Evolutionary conservation across 1,140 invertebrate genomes (phyloP).

Genomic region (Acarapis woodi): DNA sequence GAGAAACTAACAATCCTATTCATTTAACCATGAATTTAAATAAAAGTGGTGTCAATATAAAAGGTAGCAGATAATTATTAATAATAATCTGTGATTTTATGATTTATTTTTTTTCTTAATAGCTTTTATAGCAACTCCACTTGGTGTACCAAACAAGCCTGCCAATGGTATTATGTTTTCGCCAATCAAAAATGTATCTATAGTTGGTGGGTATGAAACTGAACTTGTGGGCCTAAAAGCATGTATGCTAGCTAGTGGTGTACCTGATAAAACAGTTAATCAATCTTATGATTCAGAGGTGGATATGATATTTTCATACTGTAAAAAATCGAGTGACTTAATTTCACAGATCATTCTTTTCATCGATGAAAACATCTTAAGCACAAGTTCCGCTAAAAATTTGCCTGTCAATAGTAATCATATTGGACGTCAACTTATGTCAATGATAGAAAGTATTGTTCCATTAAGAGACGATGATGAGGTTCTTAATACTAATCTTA

Average conservation of each 20-base stretch:
- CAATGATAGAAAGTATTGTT: constrained; percentile 13
- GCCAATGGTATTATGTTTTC: constrained; percentile 76
- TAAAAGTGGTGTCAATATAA: constrained; percentile 49
- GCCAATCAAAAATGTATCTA: constrained; percentile 25
- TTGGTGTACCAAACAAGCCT: constrained; percentile 49
- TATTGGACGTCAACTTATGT: constrained; percentile 13
- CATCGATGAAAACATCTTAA: constrained; percentile 12
- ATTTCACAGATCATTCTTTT: constrained; percentile 9
- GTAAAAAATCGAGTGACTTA: constrained; percentile 6
- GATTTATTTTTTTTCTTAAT: neutral
- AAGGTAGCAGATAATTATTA: constrained; percentile 15
- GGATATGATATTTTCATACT: constrained; percentile 9
- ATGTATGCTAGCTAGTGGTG: constrained; percentile 9
- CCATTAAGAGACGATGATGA: constrained; percentile 9
- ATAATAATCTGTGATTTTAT: neutral
- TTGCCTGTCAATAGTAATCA: constrained; percentile 10
- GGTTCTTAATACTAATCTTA: constrained; percentile 9
- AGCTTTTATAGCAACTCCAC: constrained; percentile 42
- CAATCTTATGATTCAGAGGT: constrained; percentile 9
- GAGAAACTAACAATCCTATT: constrained; percentile 35
- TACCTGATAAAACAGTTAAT: constrained; percentile 4
- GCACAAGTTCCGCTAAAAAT: constrained; percentile 1
- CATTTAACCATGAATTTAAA: constrained; percentile 81
- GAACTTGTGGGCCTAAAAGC: constrained; percentile 34
- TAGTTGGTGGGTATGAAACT: constrained; percentile 42